A percentile compares a stretch with the other conserved stretches of the same genome.
phyloP scores from a whole-genome alignment of 2,888 invertebrate species.

The Myopa tessellatipennis region DNA sequence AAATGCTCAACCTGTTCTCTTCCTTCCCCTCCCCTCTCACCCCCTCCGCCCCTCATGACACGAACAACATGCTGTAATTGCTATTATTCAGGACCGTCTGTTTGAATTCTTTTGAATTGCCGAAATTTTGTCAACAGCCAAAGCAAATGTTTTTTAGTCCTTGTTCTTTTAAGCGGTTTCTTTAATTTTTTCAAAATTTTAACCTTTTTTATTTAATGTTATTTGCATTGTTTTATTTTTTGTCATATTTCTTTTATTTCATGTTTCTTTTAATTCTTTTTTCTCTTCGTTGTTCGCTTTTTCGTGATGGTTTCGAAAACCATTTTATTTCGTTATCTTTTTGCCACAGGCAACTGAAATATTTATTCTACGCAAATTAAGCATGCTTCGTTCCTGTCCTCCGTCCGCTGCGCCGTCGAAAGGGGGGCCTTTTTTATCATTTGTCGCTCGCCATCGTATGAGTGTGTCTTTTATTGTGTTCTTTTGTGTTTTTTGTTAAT shows the following conservation, averaged over 20 bases:
- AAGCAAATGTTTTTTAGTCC: no score
- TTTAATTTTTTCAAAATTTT: no score
- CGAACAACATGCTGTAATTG: no score
- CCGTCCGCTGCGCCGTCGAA: neutral
- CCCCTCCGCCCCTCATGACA: no score
- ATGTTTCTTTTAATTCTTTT: neutral
- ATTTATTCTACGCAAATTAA: conserved; percentile 65
- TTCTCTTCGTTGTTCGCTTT: neutral
- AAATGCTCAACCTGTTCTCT: no score
- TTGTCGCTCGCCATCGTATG: neutral
- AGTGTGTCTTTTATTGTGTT: neutral
- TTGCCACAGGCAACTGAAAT: conserved; percentile 65
- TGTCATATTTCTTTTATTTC: neutral
- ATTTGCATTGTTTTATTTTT: neutral
- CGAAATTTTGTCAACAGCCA: no score
- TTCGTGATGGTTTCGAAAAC: no score
- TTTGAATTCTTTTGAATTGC: no score
- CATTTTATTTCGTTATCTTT: conserved; percentile 64
- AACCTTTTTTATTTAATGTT: no score
- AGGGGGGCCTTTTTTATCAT: neutral
- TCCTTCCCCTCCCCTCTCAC: no score
- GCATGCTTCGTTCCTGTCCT: conserved; percentile 51
- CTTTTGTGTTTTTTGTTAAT: neutral
- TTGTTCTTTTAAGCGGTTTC: no score
- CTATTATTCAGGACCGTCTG: no score